These are phyloP conservation scores for Sebastes vulpes DNA, from an alignment of 2,797 vertebrate genomes.

Conservation along the genomic window DNA sequence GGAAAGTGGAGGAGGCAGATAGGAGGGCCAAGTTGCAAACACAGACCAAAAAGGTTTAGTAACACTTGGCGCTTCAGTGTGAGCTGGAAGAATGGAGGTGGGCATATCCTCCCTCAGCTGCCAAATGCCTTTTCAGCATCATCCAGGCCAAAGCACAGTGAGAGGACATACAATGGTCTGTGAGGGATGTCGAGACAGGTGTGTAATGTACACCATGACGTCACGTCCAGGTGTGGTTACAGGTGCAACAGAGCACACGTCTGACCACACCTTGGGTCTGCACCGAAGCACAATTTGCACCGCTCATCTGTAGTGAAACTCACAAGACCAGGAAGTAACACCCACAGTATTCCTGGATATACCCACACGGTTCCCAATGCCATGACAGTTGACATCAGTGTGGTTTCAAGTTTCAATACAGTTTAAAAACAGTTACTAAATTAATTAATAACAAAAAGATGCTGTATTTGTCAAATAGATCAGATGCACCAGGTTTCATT, in stretches of 20 bases:
- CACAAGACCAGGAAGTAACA: neutral
- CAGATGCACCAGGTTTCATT: too few species aligned
- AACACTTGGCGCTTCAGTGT: conserved; percentile 17
- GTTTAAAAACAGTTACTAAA: neutral
- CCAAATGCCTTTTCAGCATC: conserved; percentile 17
- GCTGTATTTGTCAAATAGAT: neutral
- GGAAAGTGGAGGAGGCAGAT: conserved; percentile 13
- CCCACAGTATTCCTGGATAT: neutral
- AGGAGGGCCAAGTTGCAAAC: conserved; percentile 7
- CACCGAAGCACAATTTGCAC: neutral
- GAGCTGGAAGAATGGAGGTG: conserved; percentile 25
- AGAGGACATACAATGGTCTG: neutral
- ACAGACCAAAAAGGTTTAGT: conserved; percentile 13
- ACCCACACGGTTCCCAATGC: fast-evolving
- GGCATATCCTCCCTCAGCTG: conserved; percentile 20
- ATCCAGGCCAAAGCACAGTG: neutral
- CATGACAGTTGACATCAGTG: neutral
- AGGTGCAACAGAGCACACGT: neutral
- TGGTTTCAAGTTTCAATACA: neutral
- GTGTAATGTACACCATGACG: neutral
- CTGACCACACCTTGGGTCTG: conserved; percentile 2
- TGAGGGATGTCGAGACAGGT: neutral
- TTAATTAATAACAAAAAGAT: neutral
- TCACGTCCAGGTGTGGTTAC: neutral
- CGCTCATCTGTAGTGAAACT: neutral